Percentiles rank a stretch among this genome's conserved stretches.
Conservation (phyloP, 2,888 invertebrate genomes). For the Cacoxenus indagator region DNA sequence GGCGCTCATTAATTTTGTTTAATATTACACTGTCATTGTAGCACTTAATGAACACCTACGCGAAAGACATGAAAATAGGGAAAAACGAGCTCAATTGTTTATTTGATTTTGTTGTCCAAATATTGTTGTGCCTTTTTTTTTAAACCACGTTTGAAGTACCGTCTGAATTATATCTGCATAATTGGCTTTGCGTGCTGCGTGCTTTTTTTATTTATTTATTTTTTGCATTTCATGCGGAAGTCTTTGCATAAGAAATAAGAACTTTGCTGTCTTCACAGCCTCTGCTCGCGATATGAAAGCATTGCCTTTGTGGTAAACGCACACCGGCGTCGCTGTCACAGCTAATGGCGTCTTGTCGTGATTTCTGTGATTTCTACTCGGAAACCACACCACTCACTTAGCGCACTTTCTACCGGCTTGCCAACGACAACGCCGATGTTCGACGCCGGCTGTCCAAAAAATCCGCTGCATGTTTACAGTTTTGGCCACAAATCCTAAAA, state of each 20-base stretch:
- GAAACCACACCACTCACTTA: conserved; percentile 26
- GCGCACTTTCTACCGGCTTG: conserved; percentile 55
- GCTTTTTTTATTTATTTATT: neutral
- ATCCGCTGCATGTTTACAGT: conserved; percentile 15
- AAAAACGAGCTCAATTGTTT: neutral
- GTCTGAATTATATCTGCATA: conserved; percentile 14
- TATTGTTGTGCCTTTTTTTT: too few relatives aligned
- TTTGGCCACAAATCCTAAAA: conserved; percentile 61
- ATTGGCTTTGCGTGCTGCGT: too few relatives aligned
- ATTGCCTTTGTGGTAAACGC: neutral
- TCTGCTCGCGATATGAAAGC: neutral
- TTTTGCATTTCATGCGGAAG: conserved; percentile 48
- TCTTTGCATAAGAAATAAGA: neutral
- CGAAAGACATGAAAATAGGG: too few relatives aligned
- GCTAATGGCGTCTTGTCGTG: conserved; percentile 49
- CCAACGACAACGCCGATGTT: too few relatives aligned
- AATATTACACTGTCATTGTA: neutral
- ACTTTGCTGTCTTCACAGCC: neutral
- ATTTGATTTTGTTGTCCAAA: too few relatives aligned
- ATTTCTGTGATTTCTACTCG: conserved; percentile 39
- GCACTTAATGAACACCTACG: conserved; percentile 1
- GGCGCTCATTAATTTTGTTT: neutral
- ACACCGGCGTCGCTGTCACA: conserved; percentile 44
- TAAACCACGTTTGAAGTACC: neutral
- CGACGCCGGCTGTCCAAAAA: conserved; percentile 43